Evolutionary conservation across 2,888 invertebrate genomes (phyloP), one percentile per base, ranked within the genome.

Genomic region (Lepidocyrtoides sp.): DNA sequence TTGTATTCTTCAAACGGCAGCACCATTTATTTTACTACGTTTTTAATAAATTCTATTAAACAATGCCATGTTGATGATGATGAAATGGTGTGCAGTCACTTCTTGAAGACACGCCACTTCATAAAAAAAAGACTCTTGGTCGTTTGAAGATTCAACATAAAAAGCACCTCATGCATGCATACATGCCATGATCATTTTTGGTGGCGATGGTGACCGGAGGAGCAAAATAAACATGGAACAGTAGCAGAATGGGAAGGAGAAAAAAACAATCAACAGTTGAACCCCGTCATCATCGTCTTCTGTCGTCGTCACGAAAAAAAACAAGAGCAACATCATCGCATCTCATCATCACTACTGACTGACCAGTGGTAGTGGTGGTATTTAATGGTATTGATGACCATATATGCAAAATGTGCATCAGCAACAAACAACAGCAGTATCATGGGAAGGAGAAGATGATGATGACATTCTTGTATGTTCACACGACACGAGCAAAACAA

Each of bases 21-120:
- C 57, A 8, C 57, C 57, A 57, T 57, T 57, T 57, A 57, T 57
- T 57, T 29, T 63, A 63, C 63, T 75, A 23, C 32, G 32, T 20
- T 41, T 81, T 69, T 79, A 88, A 88, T 81, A 89, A 89, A 83
- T 89, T 60, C 69, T 60, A 84, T 89, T 84, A 89, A 77, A 84
- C 84, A 89, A 89, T 89, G 84, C 75, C 41, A 60, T 83, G 54
- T 12, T 12, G 48, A 36, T 36, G 36, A 36, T 36, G 36, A 36
- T 36, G 36, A 36, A 2, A 12, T 48, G 10, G 48, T 48, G 7
- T 57, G 51, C 57, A 57, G n/a, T n/a, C n/a, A n/a, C n/a, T n/a
- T n/a, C n/a, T 2, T 5, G 3, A 17, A 57, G 20, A 57, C 26
- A 89, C 82, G 72, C 89, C 51, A 60, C 41, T 10, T 63, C 81